Base-by-base conservation (phyloP, 1,140 invertebrate genomes). In the Drosophila baimaii region DNA sequence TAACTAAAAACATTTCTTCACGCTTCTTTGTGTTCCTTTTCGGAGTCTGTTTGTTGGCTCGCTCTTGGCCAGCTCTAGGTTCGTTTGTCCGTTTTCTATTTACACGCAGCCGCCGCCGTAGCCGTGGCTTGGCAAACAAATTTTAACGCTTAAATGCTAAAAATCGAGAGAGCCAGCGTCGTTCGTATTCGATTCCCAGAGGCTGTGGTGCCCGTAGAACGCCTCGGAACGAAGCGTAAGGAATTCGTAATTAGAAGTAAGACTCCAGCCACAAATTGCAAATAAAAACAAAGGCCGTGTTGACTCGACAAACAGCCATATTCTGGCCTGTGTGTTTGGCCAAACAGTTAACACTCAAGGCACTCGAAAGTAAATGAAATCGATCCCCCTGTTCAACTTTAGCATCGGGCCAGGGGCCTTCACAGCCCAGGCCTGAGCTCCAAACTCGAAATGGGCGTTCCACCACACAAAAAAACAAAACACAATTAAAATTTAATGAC, bases 111-210 rank as follows among this genome's bases (percentile, higher is more conserved):
- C 57, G 54, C 52, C 66, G 73, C 31, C 70, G n/a, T 46, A 55
- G 39, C 57, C 77, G 46, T 49, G 27, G 77, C 62, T 81, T 31
- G 73, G 63, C 66, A 89, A 89, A 89, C 84, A 89, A 79, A 81
- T 89, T 89, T 89, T 89, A 89, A 89, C 84, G 84, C 85, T 89
- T 81, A 84, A 89, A 84, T 89, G 84, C 84, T 89, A 89, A 89
- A 89, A 89, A 84, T 76, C 79, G 63, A 58, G 31, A 71, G 33
- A 59, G 61, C 44, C 27, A 49, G 49, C 33, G 47, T 10, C 25
- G 39, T 27, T 17, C 17, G 27, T 27, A 46, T 19, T 37, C 43
- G 69, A 72, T 72, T 76, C 71, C 59, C 73, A 76, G 29, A 23
- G 47, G 15, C 29, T 10, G 43, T 43, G 1, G 29, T 54, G 19